Evolutionary conservation across 2,113 vertebrate species (phyloP).

Genomic region (Bettongia penicillata): DNA sequence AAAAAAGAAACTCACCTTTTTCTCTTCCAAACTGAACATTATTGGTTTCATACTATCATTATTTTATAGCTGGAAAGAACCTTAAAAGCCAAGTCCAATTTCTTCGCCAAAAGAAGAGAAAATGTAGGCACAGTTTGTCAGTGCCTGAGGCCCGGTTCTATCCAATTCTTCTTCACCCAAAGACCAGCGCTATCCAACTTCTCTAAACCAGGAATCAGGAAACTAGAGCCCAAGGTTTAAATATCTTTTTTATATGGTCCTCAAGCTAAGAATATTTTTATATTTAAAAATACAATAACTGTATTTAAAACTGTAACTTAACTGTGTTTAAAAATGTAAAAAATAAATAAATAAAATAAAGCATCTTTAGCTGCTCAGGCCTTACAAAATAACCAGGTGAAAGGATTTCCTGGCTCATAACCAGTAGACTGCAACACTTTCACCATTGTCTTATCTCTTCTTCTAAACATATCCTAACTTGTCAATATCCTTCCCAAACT

Average conservation of each 20-base stretch:
- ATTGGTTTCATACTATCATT: no score
- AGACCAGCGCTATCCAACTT: not conserved
- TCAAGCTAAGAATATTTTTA: not conserved
- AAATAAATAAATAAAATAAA: no score
- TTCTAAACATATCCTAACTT: no score
- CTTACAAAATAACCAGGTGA: not conserved
- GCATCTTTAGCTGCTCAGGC: not conserved
- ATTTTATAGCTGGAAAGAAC: no score
- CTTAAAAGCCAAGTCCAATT: not conserved
- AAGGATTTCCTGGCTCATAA: not conserved
- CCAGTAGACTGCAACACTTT: not conserved
- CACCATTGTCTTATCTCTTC: not conserved
- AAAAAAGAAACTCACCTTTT: no score
- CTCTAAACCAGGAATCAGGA: not conserved
- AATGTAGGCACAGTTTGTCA: not conserved
- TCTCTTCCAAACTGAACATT: no score
- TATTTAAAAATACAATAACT: not conserved
- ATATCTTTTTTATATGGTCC: not conserved
- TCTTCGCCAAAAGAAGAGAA: not conserved
- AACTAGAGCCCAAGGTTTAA: not conserved
- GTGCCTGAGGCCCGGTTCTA: not conserved
- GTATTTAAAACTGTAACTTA: not conserved
- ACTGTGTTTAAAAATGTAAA: not conserved
- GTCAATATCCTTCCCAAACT: no score
- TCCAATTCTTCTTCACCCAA: not conserved